phyloP scores from a whole-genome alignment of 2,888 invertebrate species.

The Philopedon plagiatum region DNA sequence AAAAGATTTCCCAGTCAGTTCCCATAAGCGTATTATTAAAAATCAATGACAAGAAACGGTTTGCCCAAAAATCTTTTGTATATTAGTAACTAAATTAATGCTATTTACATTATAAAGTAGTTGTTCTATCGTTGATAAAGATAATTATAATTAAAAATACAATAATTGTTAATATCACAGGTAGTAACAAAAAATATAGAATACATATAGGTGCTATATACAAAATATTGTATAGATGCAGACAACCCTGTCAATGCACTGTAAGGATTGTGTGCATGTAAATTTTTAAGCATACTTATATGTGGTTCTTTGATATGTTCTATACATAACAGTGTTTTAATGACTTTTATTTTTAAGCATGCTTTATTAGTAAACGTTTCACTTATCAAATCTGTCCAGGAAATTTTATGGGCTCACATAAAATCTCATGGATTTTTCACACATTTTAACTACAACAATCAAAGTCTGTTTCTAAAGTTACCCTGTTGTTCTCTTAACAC shows the following conservation, averaged over 20 bases:
- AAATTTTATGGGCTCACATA: conserved; percentile 64
- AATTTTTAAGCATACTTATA: not conserved
- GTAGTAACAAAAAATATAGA: conserved; percentile 55
- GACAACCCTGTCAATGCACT: not conserved
- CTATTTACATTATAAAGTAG: conserved; percentile 6
- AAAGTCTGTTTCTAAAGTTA: conserved; percentile 16
- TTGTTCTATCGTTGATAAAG: not conserved
- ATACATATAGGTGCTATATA: conserved; percentile 9
- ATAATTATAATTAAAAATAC: conserved; percentile 6
- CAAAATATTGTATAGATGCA: not conserved
- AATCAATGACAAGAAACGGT: not conserved
- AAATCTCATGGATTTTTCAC: conserved; percentile 57
- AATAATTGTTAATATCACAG: conserved; percentile 59
- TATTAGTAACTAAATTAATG: not conserved
- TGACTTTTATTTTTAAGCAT: not conserved
- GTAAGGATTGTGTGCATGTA: conserved; percentile 4
- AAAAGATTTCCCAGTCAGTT: not conserved
- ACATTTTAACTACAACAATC: not conserved
- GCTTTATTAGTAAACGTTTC: not conserved
- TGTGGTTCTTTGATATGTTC: conserved; percentile 7
- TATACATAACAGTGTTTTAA: too few relatives aligned
- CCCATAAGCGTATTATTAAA: conserved; percentile 5
- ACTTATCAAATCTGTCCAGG: conserved; percentile 42
- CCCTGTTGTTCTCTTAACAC: conserved; percentile 28
- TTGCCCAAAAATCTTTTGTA: not conserved